Evolutionary conservation across 2,888 invertebrate genomes (phyloP), one percentile per base, ranked within the genome.

Genomic region (Phaedon cochleariae): DNA sequence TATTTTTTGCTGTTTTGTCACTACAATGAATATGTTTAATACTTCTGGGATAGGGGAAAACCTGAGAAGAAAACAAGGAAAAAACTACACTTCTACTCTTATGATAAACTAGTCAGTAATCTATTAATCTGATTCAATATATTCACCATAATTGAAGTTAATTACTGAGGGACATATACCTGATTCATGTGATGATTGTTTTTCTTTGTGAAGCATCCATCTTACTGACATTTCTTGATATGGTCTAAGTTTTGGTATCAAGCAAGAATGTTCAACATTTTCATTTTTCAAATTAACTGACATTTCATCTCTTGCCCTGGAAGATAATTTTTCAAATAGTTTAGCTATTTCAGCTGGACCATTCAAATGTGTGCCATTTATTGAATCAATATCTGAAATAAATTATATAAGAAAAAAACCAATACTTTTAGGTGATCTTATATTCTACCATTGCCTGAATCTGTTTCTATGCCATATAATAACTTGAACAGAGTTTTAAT

Each of bases 121-220:
- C n/a, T n/a, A n/a, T n/a, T n/a, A n/a, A n/a, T n/a, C n/a, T n/a
- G n/a, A n/a, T n/a, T n/a, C n/a, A n/a, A n/a, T n/a, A n/a, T n/a
- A n/a, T n/a, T n/a, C n/a, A n/a, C n/a, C n/a, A n/a, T n/a, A n/a
- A n/a, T n/a, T n/a, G n/a, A n/a, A n/a, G n/a, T n/a, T n/a, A n/a
- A n/a, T n/a, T n/a, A n/a, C n/a, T n/a, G n/a, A n/a, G n/a, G n/a
- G n/a, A n/a, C n/a, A n/a, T n/a, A 26, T 26, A 57, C 57, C 45
- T 17, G 37, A 21, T 45, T 57, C 29, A 1, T 37, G 17, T 6
- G 22, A 17, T 22, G 49, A 75, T 9, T 26, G 48, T 49, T 55
- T 76, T 80, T 93, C 92, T 59, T 86, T 84, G 9, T 83, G 71
- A 1, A 92, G 72, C 89, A 93, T 90, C 93, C 93, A 93, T 37